phyloP scores from a whole-genome alignment of 2,797 vertebrate species.

The Sebastiscus tertius region DNA sequence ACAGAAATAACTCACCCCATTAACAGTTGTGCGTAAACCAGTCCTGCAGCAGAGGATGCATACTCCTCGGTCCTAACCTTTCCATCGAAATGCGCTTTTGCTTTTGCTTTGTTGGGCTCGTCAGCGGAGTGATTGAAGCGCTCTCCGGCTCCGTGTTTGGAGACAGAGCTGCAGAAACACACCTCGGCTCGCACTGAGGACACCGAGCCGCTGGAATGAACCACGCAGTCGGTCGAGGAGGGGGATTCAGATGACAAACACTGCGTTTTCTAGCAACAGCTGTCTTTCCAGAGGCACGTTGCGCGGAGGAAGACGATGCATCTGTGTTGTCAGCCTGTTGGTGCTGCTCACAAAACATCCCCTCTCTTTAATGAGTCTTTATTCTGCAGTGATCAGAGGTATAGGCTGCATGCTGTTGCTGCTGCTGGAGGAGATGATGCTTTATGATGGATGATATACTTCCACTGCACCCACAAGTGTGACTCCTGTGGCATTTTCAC shows the following conservation, averaged over 20 bases:
- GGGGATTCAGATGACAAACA: slow-evolving; percentile 12
- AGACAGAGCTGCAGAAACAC: slow-evolving; percentile 26
- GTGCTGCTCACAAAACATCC: not conserved
- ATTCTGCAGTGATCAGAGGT: slow-evolving; percentile 45
- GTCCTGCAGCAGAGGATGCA: slow-evolving; percentile 19
- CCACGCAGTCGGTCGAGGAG: slow-evolving; percentile 46
- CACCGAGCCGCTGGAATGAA: slow-evolving; percentile 65
- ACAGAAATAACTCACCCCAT: slow-evolving; percentile 62
- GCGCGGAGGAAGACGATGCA: not conserved
- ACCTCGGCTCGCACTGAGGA: slow-evolving; percentile 52
- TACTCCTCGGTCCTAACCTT: not conserved
- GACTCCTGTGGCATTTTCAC: not conserved
- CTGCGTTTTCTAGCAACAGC: slow-evolving; percentile 13
- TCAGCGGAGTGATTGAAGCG: slow-evolving; percentile 13
- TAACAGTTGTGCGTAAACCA: slow-evolving; percentile 21
- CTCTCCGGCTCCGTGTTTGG: slow-evolving; percentile 27
- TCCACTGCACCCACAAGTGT: not conserved
- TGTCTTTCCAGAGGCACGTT: not conserved
- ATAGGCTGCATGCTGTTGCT: slow-evolving; percentile 18
- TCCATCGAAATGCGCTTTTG: slow-evolving; percentile 41
- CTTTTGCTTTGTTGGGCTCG: not conserved
- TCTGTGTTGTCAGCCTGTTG: not conserved
- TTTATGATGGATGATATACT: slow-evolving; percentile 56
- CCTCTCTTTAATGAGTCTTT: slow-evolving; percentile 29
- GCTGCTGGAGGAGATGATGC: slow-evolving; percentile 6